Conservation (phyloP, 2,113 vertebrate species). For the Dolichallabes microphthalmus region DNA sequence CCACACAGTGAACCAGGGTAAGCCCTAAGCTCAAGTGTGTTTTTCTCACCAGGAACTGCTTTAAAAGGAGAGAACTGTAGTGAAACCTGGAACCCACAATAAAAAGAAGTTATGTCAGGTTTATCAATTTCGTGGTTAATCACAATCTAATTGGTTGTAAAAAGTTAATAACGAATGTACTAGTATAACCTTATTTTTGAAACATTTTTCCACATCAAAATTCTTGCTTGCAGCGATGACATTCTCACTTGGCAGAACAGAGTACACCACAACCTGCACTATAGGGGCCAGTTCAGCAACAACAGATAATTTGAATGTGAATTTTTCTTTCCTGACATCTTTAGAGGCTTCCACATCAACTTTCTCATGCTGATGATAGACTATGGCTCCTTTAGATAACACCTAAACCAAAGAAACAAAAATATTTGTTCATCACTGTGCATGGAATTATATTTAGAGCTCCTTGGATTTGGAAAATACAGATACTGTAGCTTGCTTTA, state of each 20-base stretch:
- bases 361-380: conserved; percentile 59
- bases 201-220: conserved; percentile 76
- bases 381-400: conserved; percentile 71
- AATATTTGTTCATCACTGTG: not conserved
- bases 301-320: no score
- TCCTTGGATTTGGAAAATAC: not conserved
- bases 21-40: conserved; percentile 66
- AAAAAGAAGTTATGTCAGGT: not conserved
- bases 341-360: no score
- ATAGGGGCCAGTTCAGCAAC: no score
- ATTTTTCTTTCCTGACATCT: no score
- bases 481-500: not conserved
- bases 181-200: conserved; percentile 76
- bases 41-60: conserved; percentile 71
- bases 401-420: conserved; percentile 63
- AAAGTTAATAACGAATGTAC: not conserved
- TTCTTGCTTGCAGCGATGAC: conserved; percentile 69
- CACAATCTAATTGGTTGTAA: not conserved
- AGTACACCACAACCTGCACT: no score
- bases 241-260: no score
- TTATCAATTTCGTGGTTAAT: not conserved
- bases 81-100: conserved; percentile 62
- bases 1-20: conserved; percentile 80
- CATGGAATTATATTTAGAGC: not conserved
- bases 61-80: conserved; percentile 71